Conservation (phyloP, 2,888 invertebrate genomes). For the Diachrysia chrysitis region DNA sequence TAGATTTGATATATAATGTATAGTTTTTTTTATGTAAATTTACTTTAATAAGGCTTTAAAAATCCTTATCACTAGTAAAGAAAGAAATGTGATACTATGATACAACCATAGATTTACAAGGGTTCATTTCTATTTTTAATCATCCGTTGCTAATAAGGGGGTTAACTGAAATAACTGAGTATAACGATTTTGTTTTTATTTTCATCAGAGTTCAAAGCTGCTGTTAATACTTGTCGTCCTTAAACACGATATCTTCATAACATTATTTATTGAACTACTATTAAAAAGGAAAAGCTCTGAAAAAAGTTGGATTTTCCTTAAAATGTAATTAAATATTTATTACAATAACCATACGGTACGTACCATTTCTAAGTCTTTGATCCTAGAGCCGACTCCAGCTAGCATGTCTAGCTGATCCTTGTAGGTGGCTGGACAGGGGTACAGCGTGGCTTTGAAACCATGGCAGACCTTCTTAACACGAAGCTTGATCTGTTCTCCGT, state of each 20-base stretch:
- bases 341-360: slow-evolving; percentile 17
- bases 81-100: too few species aligned
- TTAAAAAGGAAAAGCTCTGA: neutral
- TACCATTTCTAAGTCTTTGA: slow-evolving; percentile 92
- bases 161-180: too few species aligned
- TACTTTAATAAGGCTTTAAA: neutral
- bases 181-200: too few species aligned
- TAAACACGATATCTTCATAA: too few species aligned
- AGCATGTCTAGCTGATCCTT: slow-evolving; percentile 93
- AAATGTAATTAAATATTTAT: too few species aligned
- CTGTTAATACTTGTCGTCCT: too few species aligned
- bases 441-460: slow-evolving; percentile 93
- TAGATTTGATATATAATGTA: neutral
- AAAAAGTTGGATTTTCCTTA: neutral
- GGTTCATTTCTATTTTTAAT: too few species aligned
- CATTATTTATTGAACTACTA: neutral
- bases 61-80: too few species aligned
- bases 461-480: slow-evolving; percentile 94
- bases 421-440: slow-evolving; percentile 93
- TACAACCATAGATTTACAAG: too few species aligned
- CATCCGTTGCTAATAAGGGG: too few species aligned
- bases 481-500: slow-evolving; percentile 93
- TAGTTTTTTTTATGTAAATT: neutral
- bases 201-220: too few species aligned
- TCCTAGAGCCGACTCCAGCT: slow-evolving; percentile 92